Evolutionary conservation across 2,888 invertebrate species (phyloP), one percentile per base, ranked within the genome.

Genomic region (Tenthredo scrophulariae): DNA sequence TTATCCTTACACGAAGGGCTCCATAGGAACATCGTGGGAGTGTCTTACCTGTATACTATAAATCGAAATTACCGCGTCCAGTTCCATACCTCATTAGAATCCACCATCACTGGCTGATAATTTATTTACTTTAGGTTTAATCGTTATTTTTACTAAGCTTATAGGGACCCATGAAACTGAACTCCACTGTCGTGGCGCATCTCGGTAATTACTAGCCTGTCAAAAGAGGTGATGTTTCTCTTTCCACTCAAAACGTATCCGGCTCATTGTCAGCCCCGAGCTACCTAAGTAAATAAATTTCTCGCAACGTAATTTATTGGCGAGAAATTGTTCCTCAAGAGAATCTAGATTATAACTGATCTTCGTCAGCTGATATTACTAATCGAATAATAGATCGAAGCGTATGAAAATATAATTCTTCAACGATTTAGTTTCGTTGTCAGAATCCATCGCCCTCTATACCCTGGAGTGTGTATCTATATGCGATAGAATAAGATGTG

Each of bases 1-100:
- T 92, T 92, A 92, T 92, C 91, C 90, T 89, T 89, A 90, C 91
- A 91, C 89, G 91, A 90, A 90, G 88, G 86, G 87, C 74, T 85
- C 86, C 87, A 88, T 88, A 87, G 88, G 84, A 22, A 33, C 26
- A 90, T 90, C 91, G 91, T 91, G 91, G 91, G 91, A 91, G 91
- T 91, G 88, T 77, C 29, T 86, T 85, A 84, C 46, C 29, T 33
- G 26, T 29, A 18, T 29, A 50, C 50, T 4, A 54, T 77, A 77
- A 50, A 46, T 77, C 37, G 46, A 33, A 54, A 54, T 15, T 77
- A 50, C 77, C 54, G 18, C 77, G 7, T n/a, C 29, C 33, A 18
- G 50, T 77, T 7, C 54, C 77, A 54, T 33, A 50, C 18, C 50
- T 54, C 74, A 74, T 74, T 74, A 74, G 74, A 74, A 74, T 43